A percentile compares a stretch with the other conserved stretches of the same genome.
These are phyloP conservation scores for Nemopilema nomurai DNA, from an alignment of 30 jellyfish, hydroid and myxozoan genomes.

Conservation along the genomic window DNA sequence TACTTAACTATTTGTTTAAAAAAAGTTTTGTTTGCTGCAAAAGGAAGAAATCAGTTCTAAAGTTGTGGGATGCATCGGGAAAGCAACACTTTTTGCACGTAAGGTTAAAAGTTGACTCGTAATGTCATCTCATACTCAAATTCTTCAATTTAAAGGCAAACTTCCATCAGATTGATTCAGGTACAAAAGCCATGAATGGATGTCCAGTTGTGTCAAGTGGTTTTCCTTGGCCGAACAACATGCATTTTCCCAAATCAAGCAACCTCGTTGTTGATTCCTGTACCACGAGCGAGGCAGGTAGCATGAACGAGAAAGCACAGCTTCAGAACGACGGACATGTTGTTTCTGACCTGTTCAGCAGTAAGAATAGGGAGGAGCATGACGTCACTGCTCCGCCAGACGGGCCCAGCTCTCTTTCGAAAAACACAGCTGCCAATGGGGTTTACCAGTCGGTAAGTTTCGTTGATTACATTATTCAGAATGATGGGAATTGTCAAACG, in stretches of 20 bases:
- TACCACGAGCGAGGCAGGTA: not conserved
- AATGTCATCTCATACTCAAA: not conserved
- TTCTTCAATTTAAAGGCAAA: not conserved
- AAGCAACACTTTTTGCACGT: too few relatives aligned
- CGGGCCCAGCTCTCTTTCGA: not conserved
- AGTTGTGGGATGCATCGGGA: too few relatives aligned
- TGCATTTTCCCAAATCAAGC: not conserved
- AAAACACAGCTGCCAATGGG: not conserved
- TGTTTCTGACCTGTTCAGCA: not conserved
- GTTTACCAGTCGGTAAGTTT: conserved; percentile 13
- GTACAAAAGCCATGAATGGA: not conserved
- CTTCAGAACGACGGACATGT: not conserved
- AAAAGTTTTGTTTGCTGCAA: too few relatives aligned
- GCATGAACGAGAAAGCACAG: not conserved
- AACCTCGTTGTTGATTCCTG: not conserved
- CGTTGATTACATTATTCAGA: conserved; percentile 10
- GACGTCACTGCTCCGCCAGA: not conserved
- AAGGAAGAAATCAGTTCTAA: too few relatives aligned
- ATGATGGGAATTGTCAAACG: not conserved
- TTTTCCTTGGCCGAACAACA: not conserved
- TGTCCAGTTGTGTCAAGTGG: not conserved
- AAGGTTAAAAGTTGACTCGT: too few relatives aligned
- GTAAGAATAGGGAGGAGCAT: not conserved
- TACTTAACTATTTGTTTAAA: too few relatives aligned
- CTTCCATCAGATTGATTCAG: not conserved